These are phyloP conservation scores for Tragelaphus imberbis DNA, from an alignment of 2,113 vertebrate genomes.

Conservation along the genomic window DNA sequence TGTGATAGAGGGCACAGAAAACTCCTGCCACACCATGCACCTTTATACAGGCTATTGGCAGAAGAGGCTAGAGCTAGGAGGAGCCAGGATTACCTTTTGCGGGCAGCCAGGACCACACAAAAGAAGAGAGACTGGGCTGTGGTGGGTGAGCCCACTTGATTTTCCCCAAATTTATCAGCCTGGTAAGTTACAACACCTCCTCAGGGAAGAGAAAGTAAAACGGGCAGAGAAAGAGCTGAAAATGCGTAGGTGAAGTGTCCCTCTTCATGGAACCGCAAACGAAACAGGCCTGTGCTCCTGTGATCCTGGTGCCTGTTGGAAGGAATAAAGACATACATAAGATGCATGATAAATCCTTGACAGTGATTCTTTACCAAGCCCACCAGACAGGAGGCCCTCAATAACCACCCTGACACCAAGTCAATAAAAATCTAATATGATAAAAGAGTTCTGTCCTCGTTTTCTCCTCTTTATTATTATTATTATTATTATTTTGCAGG, in stretches of 20 bases:
- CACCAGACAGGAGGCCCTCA: not conserved
- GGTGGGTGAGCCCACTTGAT: not conserved
- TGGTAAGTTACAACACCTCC: not conserved
- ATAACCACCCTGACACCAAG: not conserved
- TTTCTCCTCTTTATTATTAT: not conserved
- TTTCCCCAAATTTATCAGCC: not conserved
- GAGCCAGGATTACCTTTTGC: rapidly evolving
- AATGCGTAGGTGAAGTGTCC: not conserved
- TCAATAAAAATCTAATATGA: not conserved
- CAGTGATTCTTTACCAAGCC: not conserved
- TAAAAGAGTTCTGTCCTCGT: not conserved
- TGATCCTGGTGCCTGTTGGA: not conserved
- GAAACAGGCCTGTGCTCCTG: not conserved
- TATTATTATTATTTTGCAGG: not conserved
- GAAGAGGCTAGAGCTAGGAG: not conserved
- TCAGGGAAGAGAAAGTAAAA: not conserved
- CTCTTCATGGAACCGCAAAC: not conserved
- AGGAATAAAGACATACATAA: not conserved
- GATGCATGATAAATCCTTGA: not conserved
- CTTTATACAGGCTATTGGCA: rapidly evolving
- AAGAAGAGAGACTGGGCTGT: too few species aligned
- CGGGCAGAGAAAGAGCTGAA: not conserved
- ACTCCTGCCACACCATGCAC: too few species aligned
- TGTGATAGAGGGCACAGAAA: not conserved
- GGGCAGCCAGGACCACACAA: not conserved